phyloP scores from a whole-genome alignment of 2,113 vertebrate genomes.

The Setophaga kirtlandii region DNA sequence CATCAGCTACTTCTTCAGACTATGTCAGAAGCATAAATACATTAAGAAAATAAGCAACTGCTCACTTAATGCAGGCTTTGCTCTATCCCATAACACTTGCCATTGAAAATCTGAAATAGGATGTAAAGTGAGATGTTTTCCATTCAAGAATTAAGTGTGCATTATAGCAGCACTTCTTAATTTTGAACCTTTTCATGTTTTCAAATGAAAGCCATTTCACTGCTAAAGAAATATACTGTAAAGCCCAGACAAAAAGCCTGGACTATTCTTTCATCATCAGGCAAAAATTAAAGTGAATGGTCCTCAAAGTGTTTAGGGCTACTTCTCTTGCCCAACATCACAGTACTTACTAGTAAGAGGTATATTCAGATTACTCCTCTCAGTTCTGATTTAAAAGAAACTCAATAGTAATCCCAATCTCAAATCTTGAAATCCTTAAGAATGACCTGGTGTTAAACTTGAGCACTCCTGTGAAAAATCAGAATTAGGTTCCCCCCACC shows the following conservation, averaged over 20 bases:
- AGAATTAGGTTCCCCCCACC: neutral
- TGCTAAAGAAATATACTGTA: neutral
- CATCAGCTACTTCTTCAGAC: neutral
- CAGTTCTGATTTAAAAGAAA: conserved; percentile 3
- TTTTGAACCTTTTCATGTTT: neutral
- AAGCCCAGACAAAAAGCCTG: neutral
- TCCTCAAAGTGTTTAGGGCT: conserved; percentile 16
- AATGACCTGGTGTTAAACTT: neutral
- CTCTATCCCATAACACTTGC: neutral
- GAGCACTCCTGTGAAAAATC: neutral
- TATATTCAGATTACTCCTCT: neutral
- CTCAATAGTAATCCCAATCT: neutral
- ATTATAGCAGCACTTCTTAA: neutral
- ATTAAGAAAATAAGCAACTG: neutral
- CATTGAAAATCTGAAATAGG: neutral
- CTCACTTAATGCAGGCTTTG: neutral
- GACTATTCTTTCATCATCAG: neutral
- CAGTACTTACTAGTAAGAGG: neutral
- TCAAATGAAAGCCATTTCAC: neutral
- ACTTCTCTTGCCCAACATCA: neutral
- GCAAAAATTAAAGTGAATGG: conserved; percentile 28
- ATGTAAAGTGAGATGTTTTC: neutral
- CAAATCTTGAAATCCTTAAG: neutral
- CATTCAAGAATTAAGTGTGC: neutral
- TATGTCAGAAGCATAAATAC: neutral